Conservation (phyloP, 2,797 vertebrate genomes). For the Pseudochirops cupreus region DNA sequence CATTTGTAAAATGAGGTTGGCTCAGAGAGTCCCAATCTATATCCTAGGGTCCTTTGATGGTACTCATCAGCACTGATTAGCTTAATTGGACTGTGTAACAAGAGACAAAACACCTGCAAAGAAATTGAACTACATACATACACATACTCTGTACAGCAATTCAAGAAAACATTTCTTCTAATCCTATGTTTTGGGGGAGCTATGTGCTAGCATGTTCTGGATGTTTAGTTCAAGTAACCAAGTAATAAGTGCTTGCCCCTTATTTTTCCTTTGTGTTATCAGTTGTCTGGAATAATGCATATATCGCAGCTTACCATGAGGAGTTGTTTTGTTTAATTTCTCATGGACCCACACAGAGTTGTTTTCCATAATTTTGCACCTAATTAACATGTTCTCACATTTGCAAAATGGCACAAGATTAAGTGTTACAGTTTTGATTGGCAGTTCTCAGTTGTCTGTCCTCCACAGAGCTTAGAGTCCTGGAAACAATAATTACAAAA, state of each 20-base stretch:
- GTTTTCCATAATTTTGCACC: conserved; percentile 55
- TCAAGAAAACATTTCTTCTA: background rate
- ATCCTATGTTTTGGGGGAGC: background rate
- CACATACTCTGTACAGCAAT: background rate
- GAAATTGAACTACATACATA: background rate
- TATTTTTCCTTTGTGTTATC: conserved; percentile 33
- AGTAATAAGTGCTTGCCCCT: background rate
- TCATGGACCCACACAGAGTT: conserved; percentile 40
- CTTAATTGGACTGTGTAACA: background rate
- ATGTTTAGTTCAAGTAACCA: conserved; percentile 39
- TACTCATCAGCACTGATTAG: background rate
- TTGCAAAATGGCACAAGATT: conserved; percentile 42
- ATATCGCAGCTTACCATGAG: conserved; percentile 42
- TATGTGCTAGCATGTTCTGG: conserved; percentile 2
- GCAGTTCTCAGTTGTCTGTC: conserved; percentile 43
- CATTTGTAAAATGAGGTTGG: background rate
- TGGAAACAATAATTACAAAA: conserved; percentile 34
- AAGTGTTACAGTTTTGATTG: conserved; percentile 52
- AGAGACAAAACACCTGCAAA: background rate
- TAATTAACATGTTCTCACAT: conserved; percentile 55
- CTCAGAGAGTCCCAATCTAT: background rate
- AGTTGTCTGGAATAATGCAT: conserved; percentile 45
- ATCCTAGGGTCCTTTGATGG: background rate
- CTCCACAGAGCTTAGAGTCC: conserved; percentile 18
- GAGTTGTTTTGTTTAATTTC: conserved; percentile 41